Percentiles rank a stretch among this genome's conserved stretches.
Conservation (phyloP, 2,888 invertebrate genomes). For the Atethmia centrago region DNA sequence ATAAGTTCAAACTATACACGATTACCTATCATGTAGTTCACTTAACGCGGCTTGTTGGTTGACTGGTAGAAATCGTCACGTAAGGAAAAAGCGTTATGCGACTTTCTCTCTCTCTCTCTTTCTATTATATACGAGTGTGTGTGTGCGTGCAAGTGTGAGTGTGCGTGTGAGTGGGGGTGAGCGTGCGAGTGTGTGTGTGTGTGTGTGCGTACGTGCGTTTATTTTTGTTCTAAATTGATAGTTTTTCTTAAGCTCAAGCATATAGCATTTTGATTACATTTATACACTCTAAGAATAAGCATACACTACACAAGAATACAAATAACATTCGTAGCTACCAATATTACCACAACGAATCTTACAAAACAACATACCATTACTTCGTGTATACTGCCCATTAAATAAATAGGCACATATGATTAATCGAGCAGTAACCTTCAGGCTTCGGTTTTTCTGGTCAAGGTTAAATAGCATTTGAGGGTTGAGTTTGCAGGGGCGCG, state of each 20-base stretch:
- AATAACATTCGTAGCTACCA: neutral
- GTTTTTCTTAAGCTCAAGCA: neutral
- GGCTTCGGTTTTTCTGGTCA: slow-evolving; percentile 45
- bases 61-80: too few species aligned
- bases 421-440: slow-evolving; percentile 59
- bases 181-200: too few species aligned
- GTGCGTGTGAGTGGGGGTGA: too few species aligned
- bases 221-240: neutral
- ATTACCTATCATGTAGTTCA: too few species aligned
- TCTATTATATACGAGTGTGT: too few species aligned
- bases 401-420: slow-evolving; percentile 52
- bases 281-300: neutral
- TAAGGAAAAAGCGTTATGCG: too few species aligned
- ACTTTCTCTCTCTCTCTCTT: too few species aligned
- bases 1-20: neutral
- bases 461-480: slow-evolving; percentile 51
- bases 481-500: slow-evolving; percentile 35
- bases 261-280: too few species aligned
- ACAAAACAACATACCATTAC: slow-evolving; percentile 19
- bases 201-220: too few species aligned
- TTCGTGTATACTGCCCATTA: slow-evolving; percentile 21
- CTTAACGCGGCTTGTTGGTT: too few species aligned
- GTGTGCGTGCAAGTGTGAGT: too few species aligned
- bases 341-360: slow-evolving; percentile 22
- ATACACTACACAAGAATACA: neutral